Base-by-base conservation (phyloP, 1,140 invertebrate species). In the Drosophila kohkoa region DNA sequence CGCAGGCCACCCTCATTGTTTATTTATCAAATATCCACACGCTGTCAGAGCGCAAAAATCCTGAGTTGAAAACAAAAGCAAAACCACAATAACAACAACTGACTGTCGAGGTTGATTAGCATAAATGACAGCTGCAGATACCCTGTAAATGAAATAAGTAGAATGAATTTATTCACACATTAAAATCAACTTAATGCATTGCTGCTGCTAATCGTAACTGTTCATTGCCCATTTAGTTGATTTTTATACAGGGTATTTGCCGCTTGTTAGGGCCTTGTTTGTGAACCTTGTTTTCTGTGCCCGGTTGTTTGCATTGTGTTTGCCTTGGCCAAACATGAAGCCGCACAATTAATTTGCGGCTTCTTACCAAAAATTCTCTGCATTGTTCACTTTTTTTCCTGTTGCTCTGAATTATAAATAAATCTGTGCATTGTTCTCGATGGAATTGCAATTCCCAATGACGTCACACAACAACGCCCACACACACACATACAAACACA, bases 1-100 rank as follows among this genome's bases (percentile, higher is more conserved):
- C 62, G 45, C 54, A 59, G 46, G 20, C 20, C 20, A 41, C 67
- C 32, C 65, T 73, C 83, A 88, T 88, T 88, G 83, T 86, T 89
- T 88, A 88, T 88, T 89, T 89, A 89, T 89, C 83, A 89, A 83
- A 89, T 83, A 81, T 89, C 70, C 80, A 81, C 83, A 81, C 81
- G 70, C 79, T 75, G 60, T 66, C 57, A 63, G 63, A 57, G 54
- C 63, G 54, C 63, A 62, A 62, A 77, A 66, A 77, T 66, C 43
- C 69, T 15, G 30, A 60, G 55, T 46, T 30, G 58, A 52, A 38
- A 52, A 58, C 58, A 58, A 70, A 46, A 20, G 66, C 57, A 43
- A 41, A 35, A 51, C 52, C 54, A 43, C n/a, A 55, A 54, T 35
- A 55, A 49, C 25, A 52, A n/a, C 49, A 52, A 32, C 20, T 51